Percentiles rank a stretch among this genome's conserved stretches.
Conservation (phyloP, 2,888 invertebrate species). For the Chalcis sispes region DNA sequence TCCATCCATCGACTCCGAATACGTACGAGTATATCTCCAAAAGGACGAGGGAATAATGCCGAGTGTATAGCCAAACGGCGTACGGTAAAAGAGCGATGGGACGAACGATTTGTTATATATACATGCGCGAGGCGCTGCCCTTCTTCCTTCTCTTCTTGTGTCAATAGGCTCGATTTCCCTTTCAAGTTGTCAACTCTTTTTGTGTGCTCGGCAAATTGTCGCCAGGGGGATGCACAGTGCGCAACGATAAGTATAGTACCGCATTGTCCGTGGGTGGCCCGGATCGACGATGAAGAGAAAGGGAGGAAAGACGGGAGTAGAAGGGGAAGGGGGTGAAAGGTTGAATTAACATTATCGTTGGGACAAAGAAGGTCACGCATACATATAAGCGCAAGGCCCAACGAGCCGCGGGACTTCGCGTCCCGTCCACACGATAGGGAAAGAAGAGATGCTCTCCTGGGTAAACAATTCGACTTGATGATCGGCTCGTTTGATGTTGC, state of each 20-base stretch:
- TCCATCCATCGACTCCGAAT: neutral
- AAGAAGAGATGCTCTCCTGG: constrained; percentile 62
- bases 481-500: constrained; percentile 76
- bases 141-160: constrained; percentile 62
- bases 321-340: constrained; percentile 56
- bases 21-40: constrained; percentile 1
- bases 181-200: constrained; percentile 76
- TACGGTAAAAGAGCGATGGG: constrained; percentile 18
- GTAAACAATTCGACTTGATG: constrained; percentile 76
- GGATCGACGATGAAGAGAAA: constrained; percentile 45
- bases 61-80: neutral
- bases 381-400: constrained; percentile 62
- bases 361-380: constrained; percentile 73
- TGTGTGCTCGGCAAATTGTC: constrained; percentile 75
- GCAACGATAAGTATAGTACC: constrained; percentile 54
- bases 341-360: constrained; percentile 77
- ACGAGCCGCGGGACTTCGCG: constrained; percentile 60
- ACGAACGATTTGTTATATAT: constrained; percentile 21
- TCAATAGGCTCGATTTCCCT: constrained; percentile 77
- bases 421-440: constrained; percentile 58
- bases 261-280: constrained; percentile 24
- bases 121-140: constrained; percentile 28
- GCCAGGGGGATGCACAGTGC: constrained; percentile 64
- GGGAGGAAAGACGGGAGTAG: constrained; percentile 15
- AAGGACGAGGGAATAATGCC: constrained; percentile 15